A percentile compares a stretch with the other conserved stretches of the same genome.
phyloP scores from a whole-genome alignment of 2,113 vertebrate species.

The Otocyon megalotis region DNA sequence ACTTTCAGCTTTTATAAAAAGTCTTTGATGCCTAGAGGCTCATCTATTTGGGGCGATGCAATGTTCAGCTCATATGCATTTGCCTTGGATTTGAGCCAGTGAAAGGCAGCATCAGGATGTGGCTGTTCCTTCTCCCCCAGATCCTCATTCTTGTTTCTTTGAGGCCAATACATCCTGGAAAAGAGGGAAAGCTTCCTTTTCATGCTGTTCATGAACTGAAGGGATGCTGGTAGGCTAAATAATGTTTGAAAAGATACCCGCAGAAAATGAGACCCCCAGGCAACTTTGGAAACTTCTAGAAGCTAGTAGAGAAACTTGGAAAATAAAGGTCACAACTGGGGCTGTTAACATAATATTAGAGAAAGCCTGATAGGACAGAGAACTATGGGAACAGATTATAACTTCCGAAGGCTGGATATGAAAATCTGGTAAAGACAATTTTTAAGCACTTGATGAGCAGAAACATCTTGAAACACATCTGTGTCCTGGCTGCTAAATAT shows the following conservation, averaged over 20 bases:
- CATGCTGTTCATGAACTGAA: background rate
- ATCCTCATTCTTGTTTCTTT: background rate
- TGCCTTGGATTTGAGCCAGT: background rate
- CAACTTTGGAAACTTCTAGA: slow-evolving; percentile 36
- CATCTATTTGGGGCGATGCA: background rate
- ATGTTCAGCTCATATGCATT: background rate
- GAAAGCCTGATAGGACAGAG: background rate
- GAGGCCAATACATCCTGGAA: background rate
- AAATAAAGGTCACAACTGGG: background rate
- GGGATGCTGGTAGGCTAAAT: background rate
- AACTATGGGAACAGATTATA: background rate
- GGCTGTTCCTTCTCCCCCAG: background rate
- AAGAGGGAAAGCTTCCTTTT: background rate
- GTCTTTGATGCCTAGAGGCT: background rate
- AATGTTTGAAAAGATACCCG: background rate
- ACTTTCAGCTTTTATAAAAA: background rate
- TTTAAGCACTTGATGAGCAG: background rate
- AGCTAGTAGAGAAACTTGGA: background rate
- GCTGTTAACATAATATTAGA: background rate
- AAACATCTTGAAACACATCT: slow-evolving; percentile 49
- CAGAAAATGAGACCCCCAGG: background rate
- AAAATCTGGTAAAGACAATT: background rate
- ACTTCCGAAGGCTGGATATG: background rate
- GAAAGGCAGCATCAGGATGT: background rate
- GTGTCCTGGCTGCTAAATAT: background rate